phyloP scores from a whole-genome alignment of 1,140 invertebrate species.

The Oedothorax gibbosus region DNA sequence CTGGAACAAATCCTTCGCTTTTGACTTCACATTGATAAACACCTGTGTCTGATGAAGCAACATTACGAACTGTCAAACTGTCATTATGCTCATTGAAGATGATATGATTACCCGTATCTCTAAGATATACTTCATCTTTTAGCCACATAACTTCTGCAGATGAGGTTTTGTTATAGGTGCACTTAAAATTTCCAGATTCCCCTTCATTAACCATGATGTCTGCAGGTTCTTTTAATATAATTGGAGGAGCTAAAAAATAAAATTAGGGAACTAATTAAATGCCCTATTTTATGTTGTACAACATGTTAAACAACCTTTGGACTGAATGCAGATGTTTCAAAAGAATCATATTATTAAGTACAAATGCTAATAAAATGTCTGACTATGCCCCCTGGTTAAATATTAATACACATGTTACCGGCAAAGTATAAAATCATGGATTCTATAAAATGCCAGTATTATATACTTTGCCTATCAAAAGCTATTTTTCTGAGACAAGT shows the following conservation, averaged over 20 bases:
- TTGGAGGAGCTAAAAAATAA: conserved; percentile 71
- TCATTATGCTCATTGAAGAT: conserved; percentile 71
- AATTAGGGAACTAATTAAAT: not conserved
- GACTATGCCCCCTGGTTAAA: too few species aligned
- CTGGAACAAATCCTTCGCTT: conserved; percentile 76
- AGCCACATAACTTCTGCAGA: conserved; percentile 78
- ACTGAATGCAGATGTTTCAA: too few species aligned
- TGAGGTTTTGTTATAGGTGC: conserved; percentile 74
- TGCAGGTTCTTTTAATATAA: conserved; percentile 72
- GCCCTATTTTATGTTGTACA: too few species aligned
- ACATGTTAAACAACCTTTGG: too few species aligned
- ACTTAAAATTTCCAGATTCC: conserved; percentile 74
- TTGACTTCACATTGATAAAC: conserved; percentile 78
- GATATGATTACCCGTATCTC: conserved; percentile 67
- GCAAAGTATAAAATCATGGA: too few species aligned
- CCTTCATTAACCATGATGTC: conserved; percentile 76
- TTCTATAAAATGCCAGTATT: too few species aligned
- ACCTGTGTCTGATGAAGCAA: conserved; percentile 75
- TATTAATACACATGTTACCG: too few species aligned
- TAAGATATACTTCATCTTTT: conserved; percentile 77
- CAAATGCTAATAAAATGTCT: too few species aligned
- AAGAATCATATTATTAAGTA: too few species aligned
- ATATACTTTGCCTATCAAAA: too few species aligned
- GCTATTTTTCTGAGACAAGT: too few species aligned
- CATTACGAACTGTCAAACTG: conserved; percentile 74